phyloP scores from a whole-genome alignment of 2,113 vertebrate genomes.

The Motacilla alba region DNA sequence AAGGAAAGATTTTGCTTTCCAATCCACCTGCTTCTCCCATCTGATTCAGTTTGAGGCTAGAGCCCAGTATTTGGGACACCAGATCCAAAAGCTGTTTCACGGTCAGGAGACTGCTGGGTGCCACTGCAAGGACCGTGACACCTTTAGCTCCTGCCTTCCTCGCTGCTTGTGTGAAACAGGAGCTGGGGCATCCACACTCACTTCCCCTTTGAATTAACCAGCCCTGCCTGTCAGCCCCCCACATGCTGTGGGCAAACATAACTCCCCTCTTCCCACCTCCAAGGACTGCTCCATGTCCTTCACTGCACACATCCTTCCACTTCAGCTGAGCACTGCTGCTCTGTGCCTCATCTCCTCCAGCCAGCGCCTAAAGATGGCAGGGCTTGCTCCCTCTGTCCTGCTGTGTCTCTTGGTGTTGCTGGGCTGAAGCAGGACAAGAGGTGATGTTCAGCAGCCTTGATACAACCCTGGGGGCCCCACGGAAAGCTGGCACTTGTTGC shows the following conservation, averaged over 20 bases:
- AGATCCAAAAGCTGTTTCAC: not conserved
- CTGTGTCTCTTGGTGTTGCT: not conserved
- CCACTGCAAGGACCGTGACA: fast-evolving
- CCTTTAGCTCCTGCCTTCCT: not conserved
- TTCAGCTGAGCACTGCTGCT: not conserved
- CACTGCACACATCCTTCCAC: not conserved
- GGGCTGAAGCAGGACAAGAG: not conserved
- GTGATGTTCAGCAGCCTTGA: not conserved
- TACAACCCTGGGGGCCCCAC: not conserved
- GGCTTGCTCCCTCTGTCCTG: not conserved
- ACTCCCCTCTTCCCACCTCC: not conserved
- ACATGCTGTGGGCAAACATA: not conserved
- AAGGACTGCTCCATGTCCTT: not conserved
- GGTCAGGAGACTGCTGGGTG: not conserved
- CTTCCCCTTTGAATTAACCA: not conserved
- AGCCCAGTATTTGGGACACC: not conserved
- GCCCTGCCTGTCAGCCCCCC: not conserved
- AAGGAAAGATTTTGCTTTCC: not conserved
- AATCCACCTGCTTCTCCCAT: not conserved
- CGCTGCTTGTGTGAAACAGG: not conserved
- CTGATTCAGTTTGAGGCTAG: not conserved
- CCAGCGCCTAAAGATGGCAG: not conserved
- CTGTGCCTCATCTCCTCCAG: fast-evolving
- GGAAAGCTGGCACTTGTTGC: not conserved
- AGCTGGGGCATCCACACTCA: not conserved